Evolutionary conservation across 2,113 vertebrate genomes (phyloP), one percentile per base, ranked within the genome.

Genomic region (Terrapene triunguis): DNA sequence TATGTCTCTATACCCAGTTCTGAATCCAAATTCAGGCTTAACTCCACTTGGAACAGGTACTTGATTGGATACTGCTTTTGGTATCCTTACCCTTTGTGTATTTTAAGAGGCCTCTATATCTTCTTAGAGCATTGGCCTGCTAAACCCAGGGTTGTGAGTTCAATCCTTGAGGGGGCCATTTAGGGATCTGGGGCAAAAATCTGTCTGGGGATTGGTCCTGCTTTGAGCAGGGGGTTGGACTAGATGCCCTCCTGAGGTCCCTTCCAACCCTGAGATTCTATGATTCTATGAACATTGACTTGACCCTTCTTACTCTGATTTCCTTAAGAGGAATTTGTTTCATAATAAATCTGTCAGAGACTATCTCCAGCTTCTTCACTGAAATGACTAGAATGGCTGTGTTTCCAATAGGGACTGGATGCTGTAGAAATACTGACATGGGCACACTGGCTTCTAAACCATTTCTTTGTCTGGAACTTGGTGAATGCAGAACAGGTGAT

Each of bases 61-160:
- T 27, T 82, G 42, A 1, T 74, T 83, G 82, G 53, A 95, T 93
- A 47, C 89, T 96, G 94, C 95, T 94, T 10, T 89, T 57, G 91
- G 95, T 96, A 65, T 80, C 91, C 90, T 95, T 94, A 92, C 96
- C 94, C 72, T 83, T 65, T n/a, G 57, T 90, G 72, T 79, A 96
- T 85, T 96, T 97, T 95, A 91, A 80, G 95, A 97, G 85, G 94
- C 91, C 92, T 96, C 92, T 96, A 85, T 93, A 51, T 84, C 54
- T 79, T 97, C 85, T 53, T 44, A 44, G 44, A 44, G 44, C 44
- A 44, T 44, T 44, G 44, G 44, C 44, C 44, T 6, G 44, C 44
- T 44, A 44, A 44, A 44, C 44, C 44, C 44, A 44, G 44, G 44
- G 44, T 44, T 44, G 44, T 44, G 44, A 44, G 44, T 44, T 44